These are phyloP conservation scores for Coregonus ussuriensis DNA, from an alignment of 2,797 vertebrate genomes.

Conservation along the genomic window DNA sequence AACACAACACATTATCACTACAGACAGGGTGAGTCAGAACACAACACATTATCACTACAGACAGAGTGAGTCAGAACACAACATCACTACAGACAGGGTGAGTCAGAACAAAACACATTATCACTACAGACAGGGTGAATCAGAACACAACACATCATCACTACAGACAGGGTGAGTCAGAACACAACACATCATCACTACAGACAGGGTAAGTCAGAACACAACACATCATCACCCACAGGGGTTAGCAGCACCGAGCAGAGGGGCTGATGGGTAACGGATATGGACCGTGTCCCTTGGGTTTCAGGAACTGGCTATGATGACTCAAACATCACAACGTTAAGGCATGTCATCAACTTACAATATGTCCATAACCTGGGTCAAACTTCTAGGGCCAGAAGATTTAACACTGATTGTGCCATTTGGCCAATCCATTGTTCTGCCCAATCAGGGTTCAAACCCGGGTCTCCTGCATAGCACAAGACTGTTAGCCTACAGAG, in stretches of 20 bases:
- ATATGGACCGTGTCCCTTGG: neutral
- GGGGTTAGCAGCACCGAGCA: slow-evolving; percentile 31
- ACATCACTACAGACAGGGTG: neutral
- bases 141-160: slow-evolving; percentile 14
- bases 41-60: too few species aligned
- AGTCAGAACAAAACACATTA: slow-evolving; percentile 31
- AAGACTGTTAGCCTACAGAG: too few species aligned
- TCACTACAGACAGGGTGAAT: slow-evolving; percentile 16
- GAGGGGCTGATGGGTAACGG: slow-evolving; percentile 10
- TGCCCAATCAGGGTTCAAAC: too few species aligned
- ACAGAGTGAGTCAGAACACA: too few species aligned
- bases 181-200: neutral
- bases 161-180: slow-evolving; percentile 49
- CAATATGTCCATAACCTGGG: neutral
- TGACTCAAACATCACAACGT: neutral
- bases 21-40: too few species aligned
- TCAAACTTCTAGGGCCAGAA: neutral
- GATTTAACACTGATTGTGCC: too few species aligned
- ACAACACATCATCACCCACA: slow-evolving; percentile 11
- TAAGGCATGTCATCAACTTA: neutral
- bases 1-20: too few species aligned
- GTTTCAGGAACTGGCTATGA: slow-evolving; percentile 43
- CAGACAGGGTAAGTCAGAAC: too few species aligned
- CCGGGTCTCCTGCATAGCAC: too few species aligned
- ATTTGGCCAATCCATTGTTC: too few species aligned